Conservation (phyloP, 2,797 vertebrate species). For the Mormyrops attenuatus region DNA sequence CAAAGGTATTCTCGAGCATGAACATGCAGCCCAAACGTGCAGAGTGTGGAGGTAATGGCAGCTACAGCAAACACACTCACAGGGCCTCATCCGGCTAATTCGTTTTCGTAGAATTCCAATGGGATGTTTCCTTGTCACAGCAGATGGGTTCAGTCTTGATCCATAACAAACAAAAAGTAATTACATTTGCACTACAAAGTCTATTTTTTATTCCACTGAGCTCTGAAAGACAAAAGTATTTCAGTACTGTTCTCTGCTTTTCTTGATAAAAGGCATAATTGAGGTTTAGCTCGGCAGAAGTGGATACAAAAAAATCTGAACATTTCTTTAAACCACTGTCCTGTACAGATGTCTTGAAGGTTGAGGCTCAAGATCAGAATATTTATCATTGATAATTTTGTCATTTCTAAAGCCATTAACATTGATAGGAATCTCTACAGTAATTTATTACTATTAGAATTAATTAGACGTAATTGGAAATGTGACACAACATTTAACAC, state of each 20-base stretch:
- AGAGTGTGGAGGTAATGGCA: neutral
- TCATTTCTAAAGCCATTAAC: neutral
- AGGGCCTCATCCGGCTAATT: neutral
- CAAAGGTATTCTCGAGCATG: neutral
- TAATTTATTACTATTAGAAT: neutral
- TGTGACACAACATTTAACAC: neutral
- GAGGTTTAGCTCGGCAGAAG: neutral
- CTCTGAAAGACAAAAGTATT: neutral
- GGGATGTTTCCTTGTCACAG: neutral
- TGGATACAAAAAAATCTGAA: neutral
- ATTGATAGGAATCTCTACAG: neutral
- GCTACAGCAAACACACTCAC: neutral
- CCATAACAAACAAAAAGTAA: constrained; percentile 3
- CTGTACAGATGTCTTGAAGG: neutral
- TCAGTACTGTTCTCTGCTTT: neutral
- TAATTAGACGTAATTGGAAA: neutral
- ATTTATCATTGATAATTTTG: neutral
- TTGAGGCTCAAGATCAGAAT: neutral
- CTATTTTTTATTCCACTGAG: neutral
- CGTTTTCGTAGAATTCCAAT: neutral
- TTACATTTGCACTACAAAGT: constrained; percentile 4
- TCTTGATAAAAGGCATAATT: neutral
- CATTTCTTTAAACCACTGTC: neutral
- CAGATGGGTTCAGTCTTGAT: neutral
- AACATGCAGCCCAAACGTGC: neutral